A percentile compares a stretch with the other conserved stretches of the same genome.
These are phyloP conservation scores for Phaedon cochleariae DNA, from an alignment of 2,888 invertebrate species.

Conservation along the genomic window DNA sequence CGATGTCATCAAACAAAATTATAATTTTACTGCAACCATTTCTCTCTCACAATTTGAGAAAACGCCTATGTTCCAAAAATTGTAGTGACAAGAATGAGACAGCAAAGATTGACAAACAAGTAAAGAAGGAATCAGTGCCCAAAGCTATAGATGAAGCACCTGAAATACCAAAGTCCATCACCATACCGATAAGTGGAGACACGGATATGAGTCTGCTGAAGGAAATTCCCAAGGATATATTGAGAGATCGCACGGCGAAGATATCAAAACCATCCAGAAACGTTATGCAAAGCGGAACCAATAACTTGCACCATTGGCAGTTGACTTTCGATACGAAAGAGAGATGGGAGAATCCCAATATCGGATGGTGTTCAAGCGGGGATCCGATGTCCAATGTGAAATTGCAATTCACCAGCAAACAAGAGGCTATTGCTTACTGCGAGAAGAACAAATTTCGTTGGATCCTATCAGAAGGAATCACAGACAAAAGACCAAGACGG, in stretches of 20 bases:
- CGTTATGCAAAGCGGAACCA: slow-evolving; percentile 49
- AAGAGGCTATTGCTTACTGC: slow-evolving; percentile 89
- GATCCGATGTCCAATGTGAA: slow-evolving; percentile 91
- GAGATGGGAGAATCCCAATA: slow-evolving; percentile 76
- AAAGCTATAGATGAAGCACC: not conserved
- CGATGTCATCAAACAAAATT: not conserved
- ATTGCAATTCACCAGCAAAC: slow-evolving; percentile 75
- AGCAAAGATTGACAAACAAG: not conserved
- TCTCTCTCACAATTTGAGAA: not conserved
- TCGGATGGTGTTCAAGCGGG: slow-evolving; percentile 95
- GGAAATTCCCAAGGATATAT: not conserved
- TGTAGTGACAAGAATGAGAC: not conserved
- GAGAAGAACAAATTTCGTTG: slow-evolving; percentile 91
- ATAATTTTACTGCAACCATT: not conserved
- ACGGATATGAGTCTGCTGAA: not conserved
- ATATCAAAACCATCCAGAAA: slow-evolving; percentile 50
- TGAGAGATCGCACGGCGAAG: slow-evolving; percentile 37
- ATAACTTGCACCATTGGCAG: slow-evolving; percentile 43
- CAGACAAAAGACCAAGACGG: slow-evolving; percentile 67
- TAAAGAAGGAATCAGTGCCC: not conserved
- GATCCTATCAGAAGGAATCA: slow-evolving; percentile 78
- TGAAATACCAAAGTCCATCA: not conserved
- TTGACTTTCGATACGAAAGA: slow-evolving; percentile 45
- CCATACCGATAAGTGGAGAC: no score
- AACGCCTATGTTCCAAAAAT: not conserved